A percentile compares a stretch with the other conserved stretches of the same genome.
These are phyloP conservation scores for Pentamera pediparva DNA, from an alignment of 53 echinoderm and acorn worm genomes.

Conservation along the genomic window DNA sequence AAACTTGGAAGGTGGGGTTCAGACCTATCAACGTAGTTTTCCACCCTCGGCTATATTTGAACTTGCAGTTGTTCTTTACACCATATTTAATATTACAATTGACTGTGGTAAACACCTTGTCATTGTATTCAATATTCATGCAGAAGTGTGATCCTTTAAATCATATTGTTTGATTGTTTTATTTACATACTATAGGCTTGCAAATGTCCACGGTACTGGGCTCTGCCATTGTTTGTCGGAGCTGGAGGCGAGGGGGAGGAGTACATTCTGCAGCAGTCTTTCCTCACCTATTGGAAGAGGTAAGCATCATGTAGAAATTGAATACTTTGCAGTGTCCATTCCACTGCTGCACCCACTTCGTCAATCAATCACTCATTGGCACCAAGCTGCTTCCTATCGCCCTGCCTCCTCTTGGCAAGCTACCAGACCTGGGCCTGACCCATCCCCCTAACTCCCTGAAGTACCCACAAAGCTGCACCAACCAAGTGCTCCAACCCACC, in stretches of 20 bases:
- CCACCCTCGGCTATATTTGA: neutral
- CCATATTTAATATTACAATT: too few relatives aligned
- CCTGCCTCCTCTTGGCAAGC: neutral
- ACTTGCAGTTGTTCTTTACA: too few relatives aligned
- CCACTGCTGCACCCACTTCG: neutral
- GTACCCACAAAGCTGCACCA: too few relatives aligned
- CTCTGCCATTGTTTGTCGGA: conserved; percentile 64
- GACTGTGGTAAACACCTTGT: neutral
- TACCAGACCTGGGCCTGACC: too few relatives aligned
- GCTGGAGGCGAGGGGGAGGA: conserved; percentile 81
- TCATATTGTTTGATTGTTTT: neutral
- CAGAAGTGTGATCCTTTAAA: neutral
- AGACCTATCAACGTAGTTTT: neutral
- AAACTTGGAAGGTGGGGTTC: too few relatives aligned
- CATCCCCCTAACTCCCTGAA: too few relatives aligned
- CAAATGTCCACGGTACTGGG: conserved; percentile 88
- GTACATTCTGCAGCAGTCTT: conserved; percentile 65
- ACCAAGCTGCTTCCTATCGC: neutral
- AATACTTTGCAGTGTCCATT: neutral
- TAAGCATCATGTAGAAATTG: neutral
- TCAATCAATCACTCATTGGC: neutral
- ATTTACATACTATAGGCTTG: conserved; percentile 59
- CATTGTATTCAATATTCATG: neutral
- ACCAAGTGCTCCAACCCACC: too few relatives aligned
- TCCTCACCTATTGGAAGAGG: conserved; percentile 93